Conservation (phyloP, 2,113 vertebrate genomes). For the Myotis brandtii region DNA sequence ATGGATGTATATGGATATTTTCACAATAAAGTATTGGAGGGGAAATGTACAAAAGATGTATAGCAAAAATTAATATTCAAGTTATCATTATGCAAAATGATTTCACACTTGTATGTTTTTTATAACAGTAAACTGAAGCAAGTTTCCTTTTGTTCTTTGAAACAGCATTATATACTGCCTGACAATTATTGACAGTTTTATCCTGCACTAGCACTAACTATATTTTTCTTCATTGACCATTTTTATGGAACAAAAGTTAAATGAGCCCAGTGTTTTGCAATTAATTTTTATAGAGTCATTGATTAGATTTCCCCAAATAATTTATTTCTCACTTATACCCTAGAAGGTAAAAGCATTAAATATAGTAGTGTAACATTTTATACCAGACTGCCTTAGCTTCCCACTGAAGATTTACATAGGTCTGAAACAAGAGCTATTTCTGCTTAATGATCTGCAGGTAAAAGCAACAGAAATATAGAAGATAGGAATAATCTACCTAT, state of each 20-base stretch:
- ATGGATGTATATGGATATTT: not conserved
- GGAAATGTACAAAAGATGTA: not conserved
- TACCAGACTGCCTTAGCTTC: constrained; percentile 23
- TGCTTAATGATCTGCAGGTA: constrained; percentile 66
- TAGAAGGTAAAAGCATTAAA: constrained; percentile 74
- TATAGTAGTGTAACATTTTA: constrained; percentile 56
- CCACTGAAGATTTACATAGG: constrained; percentile 58
- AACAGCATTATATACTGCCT: not conserved
- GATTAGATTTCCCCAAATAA: constrained; percentile 77
- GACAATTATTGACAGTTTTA: constrained; percentile 43
- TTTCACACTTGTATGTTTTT: not conserved
- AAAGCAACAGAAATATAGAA: constrained; percentile 71
- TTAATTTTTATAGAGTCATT: constrained; percentile 79
- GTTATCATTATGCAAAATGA: not conserved
- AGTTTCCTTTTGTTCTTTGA: not conserved
- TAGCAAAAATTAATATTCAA: not conserved
- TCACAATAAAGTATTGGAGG: not conserved
- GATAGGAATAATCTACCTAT: constrained; percentile 55
- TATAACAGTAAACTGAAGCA: not conserved
- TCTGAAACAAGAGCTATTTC: constrained; percentile 61
- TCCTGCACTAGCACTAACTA: not conserved
- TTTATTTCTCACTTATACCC: constrained; percentile 68
- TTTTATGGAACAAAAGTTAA: constrained; percentile 76
- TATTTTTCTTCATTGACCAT: constrained; percentile 68
- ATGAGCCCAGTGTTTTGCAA: constrained; percentile 70